Evolutionary conservation across 2,888 invertebrate species (phyloP).

Genomic region (Hartigia nigra): DNA sequence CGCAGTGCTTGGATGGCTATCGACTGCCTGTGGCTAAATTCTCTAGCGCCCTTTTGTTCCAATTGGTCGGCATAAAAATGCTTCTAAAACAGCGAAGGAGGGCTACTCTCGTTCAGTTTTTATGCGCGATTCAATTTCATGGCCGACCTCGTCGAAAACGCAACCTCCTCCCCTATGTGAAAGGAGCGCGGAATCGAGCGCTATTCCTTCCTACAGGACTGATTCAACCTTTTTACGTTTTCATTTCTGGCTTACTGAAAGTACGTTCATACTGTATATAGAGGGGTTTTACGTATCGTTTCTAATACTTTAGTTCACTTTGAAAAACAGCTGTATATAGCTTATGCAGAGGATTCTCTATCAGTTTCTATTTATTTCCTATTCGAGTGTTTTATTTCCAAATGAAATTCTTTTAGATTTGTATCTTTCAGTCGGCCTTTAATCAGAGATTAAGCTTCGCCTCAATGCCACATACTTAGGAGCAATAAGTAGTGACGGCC

Average conservation of each 20-base stretch:
- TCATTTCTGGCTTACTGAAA: neutral
- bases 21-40: conserved; percentile 1
- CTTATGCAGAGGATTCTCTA: neutral
- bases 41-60: conserved; percentile 1
- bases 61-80: conserved; percentile 6
- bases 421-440: neutral
- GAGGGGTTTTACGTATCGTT: neutral
- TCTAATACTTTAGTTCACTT: neutral
- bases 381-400: neutral
- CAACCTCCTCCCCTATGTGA: conserved; percentile 10
- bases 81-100: conserved; percentile 18
- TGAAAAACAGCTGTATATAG: neutral
- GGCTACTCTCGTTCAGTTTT: conserved; percentile 8
- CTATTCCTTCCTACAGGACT: neutral
- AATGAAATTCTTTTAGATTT: neutral
- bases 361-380: neutral
- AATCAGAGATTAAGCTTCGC: neutral
- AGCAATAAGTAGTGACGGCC: neutral
- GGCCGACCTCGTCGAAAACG: conserved; percentile 40
- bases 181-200: neutral
- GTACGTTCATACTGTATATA: neutral
- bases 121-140: conserved; percentile 45
- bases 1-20: neutral
- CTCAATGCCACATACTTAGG: neutral
- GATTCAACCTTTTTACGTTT: neutral